These are phyloP conservation scores for Panzeria rudis DNA, from an alignment of 2,888 invertebrate species.

Conservation along the genomic window DNA sequence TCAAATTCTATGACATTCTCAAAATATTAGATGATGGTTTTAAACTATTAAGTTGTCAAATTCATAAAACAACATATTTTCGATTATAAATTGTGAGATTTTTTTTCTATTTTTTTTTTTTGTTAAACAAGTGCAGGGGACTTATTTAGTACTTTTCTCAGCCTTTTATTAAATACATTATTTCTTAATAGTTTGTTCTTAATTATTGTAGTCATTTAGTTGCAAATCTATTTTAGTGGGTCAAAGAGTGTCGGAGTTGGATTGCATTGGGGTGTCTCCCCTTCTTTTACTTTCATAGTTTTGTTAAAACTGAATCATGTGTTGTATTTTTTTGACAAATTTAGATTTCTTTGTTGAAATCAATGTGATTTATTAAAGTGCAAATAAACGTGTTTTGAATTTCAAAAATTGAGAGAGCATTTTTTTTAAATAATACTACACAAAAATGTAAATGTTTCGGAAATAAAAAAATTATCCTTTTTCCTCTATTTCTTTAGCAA, in stretches of 20 bases:
- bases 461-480: too few species aligned
- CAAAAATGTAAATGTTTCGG: too few species aligned
- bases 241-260: conserved; percentile 43
- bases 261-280: conserved; percentile 12
- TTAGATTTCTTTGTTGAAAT: conserved; percentile 44
- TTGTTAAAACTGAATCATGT: conserved; percentile 11
- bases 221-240: conserved; percentile 68
- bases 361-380: conserved; percentile 42
- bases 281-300: not conserved
- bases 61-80: conserved; percentile 56
- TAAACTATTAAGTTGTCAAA: conserved; percentile 73
- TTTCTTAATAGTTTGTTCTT: conserved; percentile 40
- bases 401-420: too few species aligned
- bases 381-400: too few species aligned
- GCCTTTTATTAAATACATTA: conserved; percentile 18
- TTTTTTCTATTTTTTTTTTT: not conserved
- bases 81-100: conserved; percentile 23
- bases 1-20: conserved; percentile 46
- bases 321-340: conserved; percentile 13
- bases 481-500: too few species aligned
- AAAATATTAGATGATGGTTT: conserved; percentile 66
- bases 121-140: conserved; percentile 19
- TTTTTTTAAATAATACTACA: too few species aligned
- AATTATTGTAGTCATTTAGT: conserved; percentile 54
- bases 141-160: conserved; percentile 34